A percentile compares a stretch with the other conserved stretches of the same genome.
Conservation (phyloP, 1,140 invertebrate genomes). For the Elymnias hypermnestra region DNA sequence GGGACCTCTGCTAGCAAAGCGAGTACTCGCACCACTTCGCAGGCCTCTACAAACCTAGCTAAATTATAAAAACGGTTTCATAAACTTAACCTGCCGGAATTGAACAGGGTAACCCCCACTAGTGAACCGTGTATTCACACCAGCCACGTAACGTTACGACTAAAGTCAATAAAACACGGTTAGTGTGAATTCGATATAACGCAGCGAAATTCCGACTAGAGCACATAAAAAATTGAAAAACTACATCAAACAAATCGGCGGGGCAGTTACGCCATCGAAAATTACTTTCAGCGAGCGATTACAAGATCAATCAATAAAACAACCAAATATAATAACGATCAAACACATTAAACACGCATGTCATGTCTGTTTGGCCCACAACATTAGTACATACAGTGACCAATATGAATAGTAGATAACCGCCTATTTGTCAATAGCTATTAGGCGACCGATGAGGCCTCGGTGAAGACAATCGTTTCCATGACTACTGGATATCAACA, state of each 20-base stretch:
- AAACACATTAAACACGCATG: conserved; percentile 33
- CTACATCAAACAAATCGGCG: conserved; percentile 13
- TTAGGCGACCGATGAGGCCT: conserved; percentile 49
- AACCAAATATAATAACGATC: conserved; percentile 43
- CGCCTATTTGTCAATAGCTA: conserved; percentile 64
- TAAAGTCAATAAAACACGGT: no score
- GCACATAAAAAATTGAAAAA: neutral
- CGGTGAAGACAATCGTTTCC: conserved; percentile 61
- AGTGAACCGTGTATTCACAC: no score
- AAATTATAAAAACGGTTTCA: neutral
- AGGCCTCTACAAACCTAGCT: no score
- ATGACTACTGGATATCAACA: conserved; percentile 56
- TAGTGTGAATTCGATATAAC: neutral
- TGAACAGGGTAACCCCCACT: no score
- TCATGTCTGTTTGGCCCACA: conserved; percentile 40
- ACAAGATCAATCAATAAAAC: conserved; percentile 35
- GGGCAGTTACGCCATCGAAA: conserved; percentile 12
- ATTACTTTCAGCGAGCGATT: conserved; percentile 14
- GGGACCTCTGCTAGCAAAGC: no score
- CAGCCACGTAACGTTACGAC: no score
- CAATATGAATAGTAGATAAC: conserved; percentile 40
- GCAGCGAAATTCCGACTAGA: neutral
- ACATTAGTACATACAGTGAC: conserved; percentile 32
- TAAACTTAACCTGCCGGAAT: no score
- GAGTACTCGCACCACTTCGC: no score